Percentiles rank a stretch among this genome's conserved stretches.
Conservation (phyloP, 2,888 invertebrate genomes). For the Chrysina gloriosa region DNA sequence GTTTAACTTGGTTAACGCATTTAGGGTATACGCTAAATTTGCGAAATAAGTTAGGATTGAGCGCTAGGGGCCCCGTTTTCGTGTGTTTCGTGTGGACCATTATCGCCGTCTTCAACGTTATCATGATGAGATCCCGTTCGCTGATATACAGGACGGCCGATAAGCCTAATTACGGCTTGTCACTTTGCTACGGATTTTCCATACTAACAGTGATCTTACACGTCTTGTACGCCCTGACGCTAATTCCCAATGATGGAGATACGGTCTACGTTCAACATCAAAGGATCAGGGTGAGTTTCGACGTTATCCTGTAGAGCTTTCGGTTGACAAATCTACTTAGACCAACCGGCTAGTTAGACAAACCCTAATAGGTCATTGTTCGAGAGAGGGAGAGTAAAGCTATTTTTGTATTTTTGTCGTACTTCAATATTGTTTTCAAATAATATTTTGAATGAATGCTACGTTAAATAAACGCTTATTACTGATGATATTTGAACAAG, state of each 20-base stretch:
- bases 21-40: conserved; percentile 79
- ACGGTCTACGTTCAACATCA: conserved; percentile 64
- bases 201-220: conserved; percentile 74
- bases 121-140: conserved; percentile 77
- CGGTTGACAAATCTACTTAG: conserved; percentile 10
- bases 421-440: too few relatives aligned
- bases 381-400: too few relatives aligned
- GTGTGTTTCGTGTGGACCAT: conserved; percentile 78
- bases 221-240: conserved; percentile 75
- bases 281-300: conserved; percentile 59
- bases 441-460: too few relatives aligned
- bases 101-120: conserved; percentile 73
- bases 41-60: conserved; percentile 72
- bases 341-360: neutral
- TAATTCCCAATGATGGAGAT: conserved; percentile 73
- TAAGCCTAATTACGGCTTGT: conserved; percentile 58
- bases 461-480: too few relatives aligned
- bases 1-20: conserved; percentile 85
- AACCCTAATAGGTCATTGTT: too few relatives aligned
- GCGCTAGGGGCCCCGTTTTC: conserved; percentile 79
- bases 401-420: too few relatives aligned
- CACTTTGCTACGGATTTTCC: conserved; percentile 70
- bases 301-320: conserved; percentile 39
- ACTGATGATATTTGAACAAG: too few relatives aligned
- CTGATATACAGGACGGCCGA: conserved; percentile 62